Base-by-base conservation (phyloP, 2,888 invertebrate genomes). In the Sceliomorpha sp. region DNA sequence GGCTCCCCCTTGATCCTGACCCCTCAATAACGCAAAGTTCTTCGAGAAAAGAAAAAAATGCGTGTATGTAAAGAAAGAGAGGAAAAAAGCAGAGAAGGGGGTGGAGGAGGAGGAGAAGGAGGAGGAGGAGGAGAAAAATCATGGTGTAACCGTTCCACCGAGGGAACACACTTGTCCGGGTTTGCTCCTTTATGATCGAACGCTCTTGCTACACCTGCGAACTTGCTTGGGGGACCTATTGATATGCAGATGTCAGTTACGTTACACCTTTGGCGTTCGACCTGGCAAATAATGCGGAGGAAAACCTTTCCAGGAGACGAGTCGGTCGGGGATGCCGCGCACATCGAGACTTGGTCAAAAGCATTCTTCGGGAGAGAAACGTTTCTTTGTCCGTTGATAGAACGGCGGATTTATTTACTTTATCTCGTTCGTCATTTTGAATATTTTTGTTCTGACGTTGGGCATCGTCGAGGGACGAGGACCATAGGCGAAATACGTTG, bases 191-290 rank as follows among this genome's bases (percentile, higher is more conserved):
- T 81, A 78, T 79, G 73, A 76, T 68, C 75, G 75, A 76, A 77
- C 74, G 73, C 84, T 82, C 78, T 74, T 47, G 78, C 81, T 87
- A 84, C 88, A 88, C 88, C 88, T 88, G 87, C 86, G 76, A 83
- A 79, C 81, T 77, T 78, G 72, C 78, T 78, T 79, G 81, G 81
- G 20, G 78, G 79, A 74, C 70, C 84, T 66, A 85, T 86, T 86
- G 80, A 86, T 80, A 86, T 85, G 86, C 73, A 86, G 81, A 86
- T 85, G 73, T 44, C 77, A 76, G 82, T 83, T 85, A 83, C 80
- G 81, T 80, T 84, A 83, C 81, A 84, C 83, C 80, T 79, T 78
- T 75, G 77, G 73, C 74, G 70, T 70, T 76, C 73, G 68, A 73
- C 67, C 51, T 26, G 42, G 50, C 58, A 81, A 81, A 80, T 81